phyloP scores from a whole-genome alignment of 2,888 invertebrate genomes.

The Nasonia oneida region DNA sequence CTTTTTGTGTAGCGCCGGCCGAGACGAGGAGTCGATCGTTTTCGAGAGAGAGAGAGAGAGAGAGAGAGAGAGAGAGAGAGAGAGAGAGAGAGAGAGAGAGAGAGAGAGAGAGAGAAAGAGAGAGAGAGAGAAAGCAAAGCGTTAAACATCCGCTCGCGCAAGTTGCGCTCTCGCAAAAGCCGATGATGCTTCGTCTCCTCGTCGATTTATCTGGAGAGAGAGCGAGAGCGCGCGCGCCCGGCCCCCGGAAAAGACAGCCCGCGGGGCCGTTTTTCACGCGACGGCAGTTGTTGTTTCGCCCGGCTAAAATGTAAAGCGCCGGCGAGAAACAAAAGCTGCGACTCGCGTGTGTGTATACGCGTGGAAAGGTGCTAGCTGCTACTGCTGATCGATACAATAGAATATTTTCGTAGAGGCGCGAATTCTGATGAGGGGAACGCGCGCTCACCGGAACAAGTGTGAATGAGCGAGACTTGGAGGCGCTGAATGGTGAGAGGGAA shows the following conservation, averaged over 20 bases:
- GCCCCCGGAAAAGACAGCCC: conserved; percentile 15
- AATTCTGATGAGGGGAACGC: conserved; percentile 9
- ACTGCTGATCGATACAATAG: conserved; percentile 27
- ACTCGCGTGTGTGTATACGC: neutral
- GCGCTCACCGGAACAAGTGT: neutral
- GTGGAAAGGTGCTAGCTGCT: neutral
- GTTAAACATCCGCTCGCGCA: neutral
- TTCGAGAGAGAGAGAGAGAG: too few species aligned
- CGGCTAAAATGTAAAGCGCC: conserved; percentile 16
- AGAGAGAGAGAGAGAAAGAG: neutral
- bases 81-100: neutral
- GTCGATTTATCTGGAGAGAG: conserved; percentile 21
- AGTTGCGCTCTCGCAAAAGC: conserved; percentile 3
- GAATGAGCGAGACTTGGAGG: neutral
- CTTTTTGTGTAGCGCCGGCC: too few species aligned
- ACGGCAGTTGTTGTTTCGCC: conserved; percentile 15
- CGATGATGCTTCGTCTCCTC: conserved; percentile 28
- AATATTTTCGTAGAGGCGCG: conserved; percentile 20
- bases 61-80: too few species aligned
- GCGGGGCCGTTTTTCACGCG: conserved; percentile 10
- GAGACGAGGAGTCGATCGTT: too few species aligned
- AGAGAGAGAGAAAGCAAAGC: neutral
- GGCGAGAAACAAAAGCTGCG: neutral
- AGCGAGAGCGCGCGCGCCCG: neutral
- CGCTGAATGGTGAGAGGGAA: too few species aligned